Base-by-base conservation (phyloP, 2,888 invertebrate genomes). In the Lydus trimaculatus region DNA sequence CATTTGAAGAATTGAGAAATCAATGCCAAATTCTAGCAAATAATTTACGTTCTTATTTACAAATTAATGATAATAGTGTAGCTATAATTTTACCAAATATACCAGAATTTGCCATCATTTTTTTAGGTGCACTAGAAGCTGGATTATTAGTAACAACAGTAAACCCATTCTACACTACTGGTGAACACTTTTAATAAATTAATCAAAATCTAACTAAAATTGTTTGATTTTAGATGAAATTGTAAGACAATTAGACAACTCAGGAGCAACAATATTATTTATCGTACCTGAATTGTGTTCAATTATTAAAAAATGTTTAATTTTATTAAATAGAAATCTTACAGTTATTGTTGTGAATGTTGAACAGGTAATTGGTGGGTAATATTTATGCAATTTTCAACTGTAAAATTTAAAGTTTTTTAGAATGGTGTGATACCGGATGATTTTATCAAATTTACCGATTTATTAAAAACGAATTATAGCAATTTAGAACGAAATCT, bases 81-180 rank as follows among this genome's bases (percentile, higher is more conserved):
- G 92, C 91, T 0, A 76, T 95, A 6, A 89, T 93, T 78, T 80
- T 94, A 65, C 93, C 94, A 0, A 95, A 95, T 81, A 79, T 91
- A 25, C 94, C 94, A 0, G 95, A 95, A 83, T 92, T 89, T 79
- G 89, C 91, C 0, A 85, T 93, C n/a, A 88, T 90, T 1, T 81
- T 89, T 13, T 79, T 93, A 77, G 94, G 93, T 0, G 87, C 89
- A 33, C 77, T 92, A 31, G 91, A 91, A 76, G 94, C 93, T 59
- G 93, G 92, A 0, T 85, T 92, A 1, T 79, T 90, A 15, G 88
- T 91, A 5, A 92, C 94, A 0, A 90, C 92, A 0, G 87, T 94
- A 9, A 94, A 94, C 85, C 93, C 94, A 0, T 82, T 43, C 6
- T 43, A 43, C 7, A 43, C 43, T 89, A 69, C 77, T 65, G 77